These are phyloP conservation scores for Heliconius erato DNA, from an alignment of 2,888 invertebrate genomes.

Conservation along the genomic window DNA sequence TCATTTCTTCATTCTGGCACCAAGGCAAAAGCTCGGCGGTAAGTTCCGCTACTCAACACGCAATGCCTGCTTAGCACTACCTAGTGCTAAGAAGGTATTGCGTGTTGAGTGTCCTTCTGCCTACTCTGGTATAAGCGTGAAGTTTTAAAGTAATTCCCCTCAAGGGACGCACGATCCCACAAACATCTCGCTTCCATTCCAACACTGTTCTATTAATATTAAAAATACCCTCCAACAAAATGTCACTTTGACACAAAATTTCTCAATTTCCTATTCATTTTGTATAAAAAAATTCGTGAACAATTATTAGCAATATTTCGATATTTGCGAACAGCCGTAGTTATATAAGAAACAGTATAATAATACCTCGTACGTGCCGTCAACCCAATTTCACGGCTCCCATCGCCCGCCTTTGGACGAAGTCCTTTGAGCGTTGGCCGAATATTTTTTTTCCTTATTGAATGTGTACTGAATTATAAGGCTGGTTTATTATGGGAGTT, in stretches of 20 bases:
- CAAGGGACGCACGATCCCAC: too few relatives aligned
- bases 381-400: conserved; percentile 59
- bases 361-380: conserved; percentile 53
- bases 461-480: conserved; percentile 42
- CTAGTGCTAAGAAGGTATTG: too few relatives aligned
- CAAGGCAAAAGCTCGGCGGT: too few relatives aligned
- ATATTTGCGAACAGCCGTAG: conserved; percentile 41
- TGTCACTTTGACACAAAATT: background rate
- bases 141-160: too few relatives aligned
- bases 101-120: too few relatives aligned
- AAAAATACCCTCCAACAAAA: background rate
- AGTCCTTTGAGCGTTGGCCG: conserved; percentile 52
- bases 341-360: conserved; percentile 41
- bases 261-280: conserved; percentile 11
- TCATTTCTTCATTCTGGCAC: too few relatives aligned
- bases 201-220: too few relatives aligned
- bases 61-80: too few relatives aligned
- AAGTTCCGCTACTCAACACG: too few relatives aligned
- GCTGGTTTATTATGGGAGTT: conserved; percentile 24
- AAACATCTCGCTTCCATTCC: too few relatives aligned
- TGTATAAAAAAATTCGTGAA: conserved; percentile 6
- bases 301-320: conserved; percentile 38
- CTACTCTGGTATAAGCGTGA: too few relatives aligned
- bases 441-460: conserved; percentile 48
- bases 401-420: conserved; percentile 50